Percentiles rank a stretch among this genome's conserved stretches.
Conservation (phyloP, 2,888 invertebrate genomes). For the Callosobruchus maculatus region DNA sequence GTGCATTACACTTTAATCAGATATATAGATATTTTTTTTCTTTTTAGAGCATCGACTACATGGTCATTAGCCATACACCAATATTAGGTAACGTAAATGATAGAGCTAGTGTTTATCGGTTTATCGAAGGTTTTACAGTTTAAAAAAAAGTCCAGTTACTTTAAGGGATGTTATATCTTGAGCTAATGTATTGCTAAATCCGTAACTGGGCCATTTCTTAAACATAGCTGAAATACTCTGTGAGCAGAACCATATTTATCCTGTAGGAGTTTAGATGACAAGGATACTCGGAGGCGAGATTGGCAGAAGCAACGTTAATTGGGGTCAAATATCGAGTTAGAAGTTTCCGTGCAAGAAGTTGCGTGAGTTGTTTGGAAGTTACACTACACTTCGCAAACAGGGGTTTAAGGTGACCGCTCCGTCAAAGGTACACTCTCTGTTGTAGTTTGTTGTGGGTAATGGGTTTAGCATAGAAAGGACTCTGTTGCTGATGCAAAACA, state of each 20-base stretch:
- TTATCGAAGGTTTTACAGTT: no score
- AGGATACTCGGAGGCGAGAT: neutral
- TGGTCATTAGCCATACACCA: no score
- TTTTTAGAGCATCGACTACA: no score
- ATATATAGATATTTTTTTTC: no score
- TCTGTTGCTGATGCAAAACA: neutral
- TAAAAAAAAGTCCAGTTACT: no score
- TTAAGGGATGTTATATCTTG: no score
- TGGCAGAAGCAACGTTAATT: neutral
- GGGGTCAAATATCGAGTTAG: constrained; percentile 1
- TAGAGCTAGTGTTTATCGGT: no score
- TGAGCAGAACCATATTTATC: neutral
- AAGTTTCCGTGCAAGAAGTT: neutral
- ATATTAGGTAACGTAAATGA: no score
- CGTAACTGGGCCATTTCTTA: no score
- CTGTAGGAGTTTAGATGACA: neutral
- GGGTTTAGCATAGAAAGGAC: neutral
- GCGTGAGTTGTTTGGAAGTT: neutral
- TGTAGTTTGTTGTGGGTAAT: neutral
- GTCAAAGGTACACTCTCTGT: neutral
- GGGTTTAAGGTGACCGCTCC: neutral
- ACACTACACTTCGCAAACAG: neutral
- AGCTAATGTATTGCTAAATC: no score
- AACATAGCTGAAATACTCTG: neutral
- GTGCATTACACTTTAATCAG: no score